Evolutionary conservation across 2,797 vertebrate species (phyloP), one percentile per base, ranked within the genome.

Genomic region (Psittacula derbiana): DNA sequence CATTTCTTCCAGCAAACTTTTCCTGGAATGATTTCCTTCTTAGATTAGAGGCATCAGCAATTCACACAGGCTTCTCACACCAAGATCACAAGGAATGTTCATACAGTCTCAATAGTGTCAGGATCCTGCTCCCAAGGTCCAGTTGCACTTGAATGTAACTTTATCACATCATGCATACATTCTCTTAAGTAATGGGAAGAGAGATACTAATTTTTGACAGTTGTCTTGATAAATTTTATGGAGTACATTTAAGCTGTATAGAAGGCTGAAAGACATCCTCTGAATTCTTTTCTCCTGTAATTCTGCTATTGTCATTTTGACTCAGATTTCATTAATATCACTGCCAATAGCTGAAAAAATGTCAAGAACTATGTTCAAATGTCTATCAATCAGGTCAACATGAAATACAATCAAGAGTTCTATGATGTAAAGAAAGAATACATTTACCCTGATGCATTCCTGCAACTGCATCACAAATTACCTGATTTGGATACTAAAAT

Each of bases 311-410:
- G 28, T 64, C 10, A 38, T 67, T 84, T 91, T 58, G 53, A 81
- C 25, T 79, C 36, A 57, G 36, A 41, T 75, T 72, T 87, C 53
- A 36, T 69, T 60, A 44, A 41, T 31, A 24, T 4, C 47, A 58
- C 40, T 81, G 57, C 30, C 71, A 80, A 41, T 16, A 44, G 41
- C 69, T 46, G 47, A 66, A 88, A 60, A 88, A 64, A 61, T 8
- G 11, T 67, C 7, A n/a, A 31, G 27, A 91, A 60, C 8, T 50
- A 15, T 10, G 21, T 67, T 60, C 24, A 40, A 72, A 13, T 30
- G 12, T 25, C 6, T 3, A 1, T 15, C 36, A 61, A 1, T 15
- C 40, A 61, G n/a, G 30, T 58, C n/a, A 40, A 36, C 0, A 3
- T 28, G 28, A 81, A 41, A 44, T 30, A 65, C 58, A 91, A 36